Evolutionary conservation across 2,113 vertebrate species (phyloP).

Genomic region (Scophthalmus maximus): DNA sequence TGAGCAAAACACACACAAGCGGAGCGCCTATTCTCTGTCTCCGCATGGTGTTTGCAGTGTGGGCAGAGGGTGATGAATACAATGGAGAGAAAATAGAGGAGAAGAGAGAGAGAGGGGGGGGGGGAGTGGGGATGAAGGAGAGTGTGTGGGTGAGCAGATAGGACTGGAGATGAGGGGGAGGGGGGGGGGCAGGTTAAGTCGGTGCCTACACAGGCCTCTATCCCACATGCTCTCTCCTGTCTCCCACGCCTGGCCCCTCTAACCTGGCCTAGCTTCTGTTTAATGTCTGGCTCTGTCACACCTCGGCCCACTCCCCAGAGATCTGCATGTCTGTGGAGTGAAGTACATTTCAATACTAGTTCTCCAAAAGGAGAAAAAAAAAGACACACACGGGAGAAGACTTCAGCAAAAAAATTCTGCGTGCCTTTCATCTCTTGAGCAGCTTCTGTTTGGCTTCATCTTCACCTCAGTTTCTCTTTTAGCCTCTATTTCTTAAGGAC

Average conservation of each 20-base stretch:
- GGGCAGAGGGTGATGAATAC: slow-evolving; percentile 79
- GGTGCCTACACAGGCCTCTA: slow-evolving; percentile 79
- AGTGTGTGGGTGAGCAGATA: slow-evolving; percentile 78
- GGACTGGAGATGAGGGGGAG: slow-evolving; percentile 69
- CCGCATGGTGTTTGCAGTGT: slow-evolving; percentile 75
- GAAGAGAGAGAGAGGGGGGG: slow-evolving; percentile 55
- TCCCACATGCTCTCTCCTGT: slow-evolving; percentile 77
- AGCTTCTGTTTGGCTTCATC: slow-evolving; percentile 36
- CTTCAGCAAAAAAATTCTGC: slow-evolving; percentile 46
- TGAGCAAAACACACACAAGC: slow-evolving; percentile 70
- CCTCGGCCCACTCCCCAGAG: slow-evolving; percentile 77
- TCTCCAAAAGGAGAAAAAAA: slow-evolving; percentile 40
- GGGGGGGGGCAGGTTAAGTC: slow-evolving; percentile 73
- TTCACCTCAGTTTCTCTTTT: slow-evolving; percentile 41
- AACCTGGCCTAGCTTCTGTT: slow-evolving; percentile 78
- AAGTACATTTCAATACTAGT: slow-evolving; percentile 68
- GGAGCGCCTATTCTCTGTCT: slow-evolving; percentile 68
- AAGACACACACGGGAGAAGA: slow-evolving; percentile 31
- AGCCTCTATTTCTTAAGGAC: slow-evolving; percentile 10
- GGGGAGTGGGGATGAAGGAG: slow-evolving; percentile 74
- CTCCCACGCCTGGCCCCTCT: slow-evolving; percentile 78
- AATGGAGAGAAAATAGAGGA: slow-evolving; percentile 74
- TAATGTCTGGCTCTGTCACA: slow-evolving; percentile 79
- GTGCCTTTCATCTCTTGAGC: slow-evolving; percentile 46
- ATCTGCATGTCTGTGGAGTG: slow-evolving; percentile 64